Evolutionary conservation across 2,888 invertebrate genomes (phyloP), one percentile per base, ranked within the genome.

Genomic region (Heteromyza rotundicornis): DNA sequence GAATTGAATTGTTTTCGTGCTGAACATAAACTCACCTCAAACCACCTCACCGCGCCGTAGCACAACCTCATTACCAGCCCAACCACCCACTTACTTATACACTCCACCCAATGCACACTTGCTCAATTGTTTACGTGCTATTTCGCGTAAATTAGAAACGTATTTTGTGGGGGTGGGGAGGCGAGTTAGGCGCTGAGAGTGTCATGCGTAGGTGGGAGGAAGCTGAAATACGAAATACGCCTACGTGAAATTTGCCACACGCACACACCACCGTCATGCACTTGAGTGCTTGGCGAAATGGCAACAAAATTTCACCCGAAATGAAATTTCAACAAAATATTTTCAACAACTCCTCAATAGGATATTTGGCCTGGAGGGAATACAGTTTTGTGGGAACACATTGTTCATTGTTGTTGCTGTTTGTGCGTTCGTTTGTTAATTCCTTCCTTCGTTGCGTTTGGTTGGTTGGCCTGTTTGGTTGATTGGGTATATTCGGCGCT

Each of bases 101-200:
- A n/a, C n/a, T n/a, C 49, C 5, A 10, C 47, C n/a, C 20, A n/a
- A 14, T 64, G 65, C 65, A 68, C n/a, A 32, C 27, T 68, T 70
- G 70, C 71, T 69, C 71, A 74, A 72, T 75, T 77, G 74, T 72
- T 73, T 77, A 74, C 77, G 75, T 75, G 75, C 72, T 74, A 68
- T 75, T 74, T 75, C 63, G 68, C 63, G 69, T 66, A 75, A 75
- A 76, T 76, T 71, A 72, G 74, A 70, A 73, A 56, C 63, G 36
- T 51, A 60, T 60, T 57, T 66, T 35, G 14, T 20, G 19, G 17
- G 52, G 12, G 52, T 24, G 24, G 32, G 35, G 32, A 8, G 17
- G 19, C 35, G 24, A 52, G 24, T 52, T n/a, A n/a, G n/a, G n/a
- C n/a, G n/a, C n/a, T 50, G 20, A 22, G 14, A 50, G 27, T 20